Evolutionary conservation across 2,797 vertebrate species (phyloP).

Genomic region (Oceanodroma leucorhoa): DNA sequence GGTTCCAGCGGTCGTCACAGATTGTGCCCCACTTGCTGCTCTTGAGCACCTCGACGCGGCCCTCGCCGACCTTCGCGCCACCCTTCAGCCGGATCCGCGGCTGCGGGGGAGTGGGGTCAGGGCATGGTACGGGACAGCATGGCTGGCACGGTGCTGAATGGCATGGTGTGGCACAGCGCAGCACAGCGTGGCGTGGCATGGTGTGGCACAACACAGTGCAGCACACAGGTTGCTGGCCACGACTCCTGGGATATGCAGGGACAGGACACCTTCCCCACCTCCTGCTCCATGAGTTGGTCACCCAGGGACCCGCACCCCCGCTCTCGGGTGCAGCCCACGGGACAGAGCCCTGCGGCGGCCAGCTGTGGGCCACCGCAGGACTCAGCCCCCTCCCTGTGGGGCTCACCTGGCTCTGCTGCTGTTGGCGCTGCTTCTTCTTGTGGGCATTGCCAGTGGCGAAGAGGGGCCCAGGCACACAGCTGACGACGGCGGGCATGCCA

Average conservation of each 20-base stretch:
- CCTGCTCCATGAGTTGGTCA: not conserved
- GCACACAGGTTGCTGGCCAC: not conserved
- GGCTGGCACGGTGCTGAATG: accelerated
- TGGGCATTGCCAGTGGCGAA: constrained; percentile 70
- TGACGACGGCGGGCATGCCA: constrained; percentile 85
- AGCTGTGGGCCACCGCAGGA: not conserved
- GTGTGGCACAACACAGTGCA: not conserved
- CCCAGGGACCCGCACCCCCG: accelerated
- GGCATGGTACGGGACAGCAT: accelerated
- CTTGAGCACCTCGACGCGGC: constrained; percentile 91
- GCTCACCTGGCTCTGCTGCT: constrained; percentile 72
- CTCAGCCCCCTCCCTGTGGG: accelerated
- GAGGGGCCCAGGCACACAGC: constrained; percentile 87
- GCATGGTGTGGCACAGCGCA: not conserved
- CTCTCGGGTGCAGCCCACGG: not conserved
- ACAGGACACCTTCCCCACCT: not conserved
- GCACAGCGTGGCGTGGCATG: accelerated
- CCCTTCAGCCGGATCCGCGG: constrained; percentile 88
- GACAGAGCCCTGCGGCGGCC: not conserved
- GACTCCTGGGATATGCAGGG: not conserved
- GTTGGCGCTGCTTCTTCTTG: constrained; percentile 82
- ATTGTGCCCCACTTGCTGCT: constrained; percentile 90
- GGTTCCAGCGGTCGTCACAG: constrained; percentile 93
- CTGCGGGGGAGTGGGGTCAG: constrained; percentile 52
- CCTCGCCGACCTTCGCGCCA: constrained; percentile 85